Evolutionary conservation across 1,140 invertebrate genomes (phyloP), one percentile per base, ranked within the genome.

Genomic region (Camponotus pennsylvanicus): DNA sequence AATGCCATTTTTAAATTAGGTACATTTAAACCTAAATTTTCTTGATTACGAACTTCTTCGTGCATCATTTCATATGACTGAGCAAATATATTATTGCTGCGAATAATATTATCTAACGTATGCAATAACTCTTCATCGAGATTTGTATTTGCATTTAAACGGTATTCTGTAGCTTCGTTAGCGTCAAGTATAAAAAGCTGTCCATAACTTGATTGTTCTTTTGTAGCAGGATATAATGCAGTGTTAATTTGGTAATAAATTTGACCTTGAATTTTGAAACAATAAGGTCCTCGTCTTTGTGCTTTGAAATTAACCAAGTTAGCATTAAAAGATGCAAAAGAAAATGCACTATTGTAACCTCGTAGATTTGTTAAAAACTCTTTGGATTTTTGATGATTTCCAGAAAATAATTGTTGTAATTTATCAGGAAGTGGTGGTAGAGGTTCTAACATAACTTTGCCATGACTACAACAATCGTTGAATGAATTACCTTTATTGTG

Each of bases 61-160:
- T 61, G 21, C 59, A 61, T 61, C 59, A 61, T 61, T 61, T 27
- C 6, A 61, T 61, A 61, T 7, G n/a, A 21, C 2, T 61, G 59
- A 9, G 21, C 59, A 63, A 63, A 63, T 21, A 63, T 63, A 63
- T 63, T 63, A 5, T 32, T 1, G 7, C n/a, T 63, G 0, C 27
- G 59, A 7, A 63, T 63, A 21, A 63, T 32, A 63, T 63, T 9
- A 63, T 63, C 9, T 63, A 63, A 21, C n/a, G 11, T 21, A 63
- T 32, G 9, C n/a, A 63, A 63, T n/a, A 63, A 4, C n/a, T 63
- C 59, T 63, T 63, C n/a, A 63, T 63, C 9, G n/a, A 63, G 59
- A 63, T 63, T 63, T 32, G 21, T 32, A 32, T 63, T 32, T 13
- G 18, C n/a, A 27, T 63, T 21, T 63, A 63, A 63, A 15, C 59